Conservation (phyloP, 2,888 invertebrate genomes). For the Phytoseiulus persimilis region DNA sequence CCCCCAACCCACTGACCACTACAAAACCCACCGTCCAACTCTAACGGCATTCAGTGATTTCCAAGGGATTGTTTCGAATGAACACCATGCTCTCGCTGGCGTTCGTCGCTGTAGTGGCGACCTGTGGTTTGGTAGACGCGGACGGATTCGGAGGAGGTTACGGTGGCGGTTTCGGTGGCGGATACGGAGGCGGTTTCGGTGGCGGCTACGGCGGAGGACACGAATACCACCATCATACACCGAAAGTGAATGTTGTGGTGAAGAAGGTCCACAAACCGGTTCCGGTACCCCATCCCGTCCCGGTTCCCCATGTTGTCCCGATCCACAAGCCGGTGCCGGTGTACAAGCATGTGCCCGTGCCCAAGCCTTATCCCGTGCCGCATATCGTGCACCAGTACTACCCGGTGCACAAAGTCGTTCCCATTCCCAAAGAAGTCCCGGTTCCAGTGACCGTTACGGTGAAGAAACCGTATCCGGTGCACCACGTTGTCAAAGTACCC, state of each 20-base stretch:
- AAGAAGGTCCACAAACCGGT: constrained; percentile 29
- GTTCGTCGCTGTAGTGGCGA: background rate
- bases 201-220: background rate
- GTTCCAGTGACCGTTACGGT: background rate
- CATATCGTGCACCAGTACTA: constrained; percentile 31
- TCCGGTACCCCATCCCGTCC: constrained; percentile 6
- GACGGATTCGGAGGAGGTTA: constrained; percentile 8
- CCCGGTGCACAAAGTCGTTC: constrained; percentile 21
- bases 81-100: constrained; percentile 20
- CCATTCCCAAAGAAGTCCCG: constrained; percentile 16
- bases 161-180: constrained; percentile 8
- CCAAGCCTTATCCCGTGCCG: background rate
- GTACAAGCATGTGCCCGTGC: constrained; percentile 9
- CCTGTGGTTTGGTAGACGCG: background rate
- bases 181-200: constrained; percentile 5
- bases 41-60: background rate
- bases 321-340: constrained; percentile 27
- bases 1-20: background rate
- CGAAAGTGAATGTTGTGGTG: constrained; percentile 20
- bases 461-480: constrained; percentile 35
- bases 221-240: constrained; percentile 7
- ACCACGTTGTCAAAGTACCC: constrained; percentile 24
- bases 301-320: background rate
- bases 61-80: background rate
- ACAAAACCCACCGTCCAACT: background rate